Base-by-base conservation (phyloP, 1,140 invertebrate genomes). In the Metopolophium dirhodum region DNA sequence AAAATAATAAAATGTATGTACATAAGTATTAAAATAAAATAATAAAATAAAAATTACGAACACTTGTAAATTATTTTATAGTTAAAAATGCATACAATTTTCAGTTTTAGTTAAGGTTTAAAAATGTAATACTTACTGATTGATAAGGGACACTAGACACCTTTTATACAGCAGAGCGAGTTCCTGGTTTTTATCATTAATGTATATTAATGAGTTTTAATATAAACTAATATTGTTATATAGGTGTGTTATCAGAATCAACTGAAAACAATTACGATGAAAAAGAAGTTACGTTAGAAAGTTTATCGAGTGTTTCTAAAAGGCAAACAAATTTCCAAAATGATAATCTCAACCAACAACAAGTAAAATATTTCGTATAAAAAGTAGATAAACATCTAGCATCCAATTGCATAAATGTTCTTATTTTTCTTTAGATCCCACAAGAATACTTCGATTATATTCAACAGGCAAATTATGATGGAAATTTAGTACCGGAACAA, bases 381-480 rank as follows among this genome's bases (percentile, higher is more conserved):
- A 49, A 87, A n/a, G 6, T 47, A 47, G 45, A 47, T 0, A 47
- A 41, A 41, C 41, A 4, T 41, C 45, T 7, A 45, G 47, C 22
- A 45, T 1, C 8, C 41, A 86, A 47, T 87, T 51, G 1, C 1
- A 20, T 51, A 35, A 51, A n/a, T 23, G 20, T 51, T 35, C 7
- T 30, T 20, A 22, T 45, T 90, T 68, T n/a, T 41, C 9, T 30
- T 3, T 57, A 93, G 91, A 57, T 93, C 57, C 49, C 49, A 30
- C 82, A 86, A 57, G 82, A 86, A 51, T 93, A 93, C n/a, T 57
- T 93, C 2, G 91, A 93, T 41, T 86, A 20, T 54, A 41, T 86
- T 11, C 91, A 86, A 57, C 91, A 93, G 30, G 51, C 82, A 85
- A 41, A 93, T 45, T 23, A 8, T 41, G 35, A 47, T 30, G 30